Percentiles rank a stretch among this genome's conserved stretches.
Evolutionary conservation across 92 coral and sea anemone genomes (phyloP).

Genomic region (Umimayanthus kanabou): DNA sequence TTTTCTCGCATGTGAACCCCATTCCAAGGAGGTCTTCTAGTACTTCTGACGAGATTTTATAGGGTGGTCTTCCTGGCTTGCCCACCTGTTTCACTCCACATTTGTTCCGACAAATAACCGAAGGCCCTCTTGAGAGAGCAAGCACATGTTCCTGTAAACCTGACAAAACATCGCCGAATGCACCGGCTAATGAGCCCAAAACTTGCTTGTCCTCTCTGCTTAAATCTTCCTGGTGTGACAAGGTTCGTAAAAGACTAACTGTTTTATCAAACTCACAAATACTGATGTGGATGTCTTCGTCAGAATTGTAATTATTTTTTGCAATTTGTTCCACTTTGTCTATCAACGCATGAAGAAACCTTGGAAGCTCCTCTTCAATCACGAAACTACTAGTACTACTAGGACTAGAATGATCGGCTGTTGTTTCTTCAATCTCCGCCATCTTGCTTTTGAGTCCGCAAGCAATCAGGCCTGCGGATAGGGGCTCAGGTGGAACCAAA

Average conservation of each 20-base stretch:
- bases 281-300: conserved; percentile 11
- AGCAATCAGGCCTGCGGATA: conserved; percentile 21
- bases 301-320: not conserved
- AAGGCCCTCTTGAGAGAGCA: conserved; percentile 22
- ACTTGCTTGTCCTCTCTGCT: conserved; percentile 4
- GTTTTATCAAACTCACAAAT: conserved; percentile 8
- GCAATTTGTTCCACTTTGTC: conserved; percentile 1
- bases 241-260: conserved; percentile 1
- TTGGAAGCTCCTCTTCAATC: conserved; percentile 14
- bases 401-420: not conserved
- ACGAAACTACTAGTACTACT: not conserved
- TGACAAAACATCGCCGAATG: conserved; percentile 25
- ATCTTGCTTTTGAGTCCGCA: not conserved
- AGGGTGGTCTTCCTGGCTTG: conserved; percentile 15
- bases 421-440: conserved; percentile 7
- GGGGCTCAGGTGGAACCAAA: not conserved
- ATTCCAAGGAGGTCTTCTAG: not conserved
- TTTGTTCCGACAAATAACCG: conserved; percentile 6
- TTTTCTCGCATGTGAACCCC: not conserved
- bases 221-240: conserved; percentile 5
- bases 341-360: conserved; percentile 10
- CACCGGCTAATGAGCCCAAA: conserved; percentile 16
- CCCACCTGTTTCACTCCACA: conserved; percentile 16
- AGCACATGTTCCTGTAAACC: conserved; percentile 20
- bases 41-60: not conserved